Base-by-base conservation (phyloP, 1,140 invertebrate species). In the Linepithema humile region DNA sequence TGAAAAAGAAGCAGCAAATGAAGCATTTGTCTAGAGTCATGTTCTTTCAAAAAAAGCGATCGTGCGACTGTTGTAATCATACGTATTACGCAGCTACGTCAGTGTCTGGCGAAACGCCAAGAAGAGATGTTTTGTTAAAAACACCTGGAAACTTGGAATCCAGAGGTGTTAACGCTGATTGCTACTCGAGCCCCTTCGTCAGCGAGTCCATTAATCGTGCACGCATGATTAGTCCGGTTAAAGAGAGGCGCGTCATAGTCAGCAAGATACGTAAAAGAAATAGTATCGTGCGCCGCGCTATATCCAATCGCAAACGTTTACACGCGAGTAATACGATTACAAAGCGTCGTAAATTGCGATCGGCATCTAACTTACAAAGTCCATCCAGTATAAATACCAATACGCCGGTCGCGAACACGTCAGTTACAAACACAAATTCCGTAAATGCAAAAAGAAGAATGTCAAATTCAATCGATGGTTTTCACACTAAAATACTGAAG, bases 251-350 rank as follows among this genome's bases (percentile, higher is more conserved):
- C 62, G 84, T 91, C 2, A 35, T 91, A n/a, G 83, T 89, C 0
- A 84, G 57, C 23, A 90, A 88, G 32, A 82, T 32, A 26, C 55
- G 57, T 1, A 91, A 85, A 20, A 87, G 90, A 59, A 91, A 90
- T 43, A 86, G 62, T 9, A 85, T 92, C 29, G 85, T 91, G 1
- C 85, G 88, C 0, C 90, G 90, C 17, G 29, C 84, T 5, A 72
- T 90, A 32, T 26, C 9, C 0, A 83, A 32, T 45, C 85, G 89
- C 20, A 91, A 48, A 50, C 20, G 12, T 50, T 62, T 35, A 6
- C 60, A 65, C 5, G 26, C 57, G 15, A 85, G 15, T 17, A 17
- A 17, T 23, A n/a, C 5, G 1, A 29, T 6, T 12, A 2, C 15
- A 1, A 74, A 57, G 43, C 6, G 55, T 3, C 62, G 26, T 64